A percentile compares a stretch with the other conserved stretches of the same genome.
These are phyloP conservation scores for Microchirus variegatus DNA, from an alignment of 2,797 vertebrate genomes.

Conservation along the genomic window DNA sequence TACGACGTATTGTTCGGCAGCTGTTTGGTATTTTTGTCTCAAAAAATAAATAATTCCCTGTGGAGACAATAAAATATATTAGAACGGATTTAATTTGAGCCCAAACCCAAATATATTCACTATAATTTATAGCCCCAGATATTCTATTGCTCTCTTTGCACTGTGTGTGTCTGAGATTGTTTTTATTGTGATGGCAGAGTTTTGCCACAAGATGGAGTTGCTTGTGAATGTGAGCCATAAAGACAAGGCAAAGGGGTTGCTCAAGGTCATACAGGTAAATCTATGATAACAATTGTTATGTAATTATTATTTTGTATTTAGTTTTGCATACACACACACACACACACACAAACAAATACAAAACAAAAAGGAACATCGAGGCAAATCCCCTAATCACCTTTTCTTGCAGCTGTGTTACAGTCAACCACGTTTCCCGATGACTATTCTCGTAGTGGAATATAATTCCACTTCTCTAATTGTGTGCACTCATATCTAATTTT, in stretches of 20 bases:
- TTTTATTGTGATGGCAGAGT: conserved; percentile 27
- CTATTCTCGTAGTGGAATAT: conserved; percentile 25
- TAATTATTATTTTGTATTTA: background rate
- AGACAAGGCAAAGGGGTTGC: background rate
- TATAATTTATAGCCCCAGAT: no score
- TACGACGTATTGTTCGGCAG: no score
- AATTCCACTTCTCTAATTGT: conserved; percentile 32
- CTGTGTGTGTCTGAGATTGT: background rate
- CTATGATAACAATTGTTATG: background rate
- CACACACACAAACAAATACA: conserved; percentile 3
- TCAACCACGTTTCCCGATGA: conserved; percentile 44
- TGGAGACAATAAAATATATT: no score
- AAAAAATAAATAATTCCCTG: no score
- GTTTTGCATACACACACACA: background rate
- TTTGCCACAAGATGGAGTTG: conserved; percentile 61
- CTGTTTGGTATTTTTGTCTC: no score
- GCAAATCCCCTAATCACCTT: background rate
- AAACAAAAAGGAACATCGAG: conserved; percentile 1
- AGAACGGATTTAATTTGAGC: no score
- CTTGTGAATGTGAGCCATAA: background rate
- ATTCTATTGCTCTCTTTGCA: background rate
- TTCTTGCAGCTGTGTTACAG: conserved; percentile 8
- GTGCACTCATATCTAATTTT: background rate
- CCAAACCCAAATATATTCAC: no score
- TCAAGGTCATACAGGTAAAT: conserved; percentile 18